Percentiles rank a stretch among this genome's conserved stretches.
phyloP scores from a whole-genome alignment of 2,113 vertebrate species.

The Fulica atra region DNA sequence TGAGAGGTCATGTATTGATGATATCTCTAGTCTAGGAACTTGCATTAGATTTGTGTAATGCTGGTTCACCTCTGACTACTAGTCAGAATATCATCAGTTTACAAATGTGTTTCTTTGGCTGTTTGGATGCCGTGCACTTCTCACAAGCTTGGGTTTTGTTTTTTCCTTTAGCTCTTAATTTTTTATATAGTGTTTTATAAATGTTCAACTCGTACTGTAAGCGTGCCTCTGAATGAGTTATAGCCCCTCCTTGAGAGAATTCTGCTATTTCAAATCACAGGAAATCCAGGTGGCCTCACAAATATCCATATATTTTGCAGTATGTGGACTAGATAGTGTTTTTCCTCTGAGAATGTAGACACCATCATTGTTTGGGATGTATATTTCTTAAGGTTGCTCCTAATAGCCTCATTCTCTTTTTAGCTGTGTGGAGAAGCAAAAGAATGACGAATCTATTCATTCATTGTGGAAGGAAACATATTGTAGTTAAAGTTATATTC shows the following conservation, averaged over 20 bases:
- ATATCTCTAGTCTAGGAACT: neutral
- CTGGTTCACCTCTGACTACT: neutral
- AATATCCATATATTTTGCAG: neutral
- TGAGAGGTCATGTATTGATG: neutral
- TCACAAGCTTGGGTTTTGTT: neutral
- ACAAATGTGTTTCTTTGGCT: neutral
- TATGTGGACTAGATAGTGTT: neutral
- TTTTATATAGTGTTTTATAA: neutral
- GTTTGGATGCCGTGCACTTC: neutral
- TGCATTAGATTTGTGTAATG: neutral
- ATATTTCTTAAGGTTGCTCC: neutral
- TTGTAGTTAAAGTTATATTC: neutral
- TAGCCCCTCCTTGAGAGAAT: neutral
- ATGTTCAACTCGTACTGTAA: neutral
- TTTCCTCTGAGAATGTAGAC: constrained; percentile 19
- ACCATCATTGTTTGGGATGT: neutral
- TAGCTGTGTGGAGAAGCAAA: neutral
- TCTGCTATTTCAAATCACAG: neutral
- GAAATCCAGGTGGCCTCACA: neutral
- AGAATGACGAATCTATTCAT: neutral
- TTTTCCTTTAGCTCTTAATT: neutral
- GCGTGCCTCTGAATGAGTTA: neutral
- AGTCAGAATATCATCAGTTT: neutral
- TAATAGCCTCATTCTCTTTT: neutral
- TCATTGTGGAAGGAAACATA: neutral